Evolutionary conservation across 2,888 invertebrate genomes (phyloP), one percentile per base, ranked within the genome.

Genomic region (Thera obeliscata): DNA sequence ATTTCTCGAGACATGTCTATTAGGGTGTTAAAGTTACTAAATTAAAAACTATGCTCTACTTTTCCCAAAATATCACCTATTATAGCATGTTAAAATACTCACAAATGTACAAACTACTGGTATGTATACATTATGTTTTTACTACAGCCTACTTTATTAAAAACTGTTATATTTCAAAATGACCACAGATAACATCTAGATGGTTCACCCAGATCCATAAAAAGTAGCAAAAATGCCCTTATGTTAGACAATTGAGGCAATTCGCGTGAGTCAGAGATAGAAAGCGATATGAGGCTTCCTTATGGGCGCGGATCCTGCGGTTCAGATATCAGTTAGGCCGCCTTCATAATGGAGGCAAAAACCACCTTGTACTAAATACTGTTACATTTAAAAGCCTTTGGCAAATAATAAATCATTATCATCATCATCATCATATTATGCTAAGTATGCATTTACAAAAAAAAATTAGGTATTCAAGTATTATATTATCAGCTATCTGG

Each of bases 231-330:
- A 68, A 57, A 62, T 67, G 64, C 70, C 74, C 73, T 74, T 70
- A 65, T 64, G 66, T 58, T 56, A 69, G 66, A 69, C 69, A 66
- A 69, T 69, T 63, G 69, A 63, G 66, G 66, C 66, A 61, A 69
- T 69, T 72, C 57, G 64, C 64, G 63, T 75, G 75, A 75, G 71
- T 75, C 75, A 73, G 69, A 74, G 76, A 76, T 76, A 77, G 77
- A 77, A 77, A 77, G 50, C 55, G 77, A 77, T 77, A 76, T 61
- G 54, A 33, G 46, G 68, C 64, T 74, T 75, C 74, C 74, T 74
- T 70, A 75, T 74, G 75, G 67, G 74, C 68, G 70, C 72, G 75
- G 75, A 74, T 74, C 55, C 69, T 56, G 72, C 67, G 66, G 69
- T 66, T 61, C 49, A 67, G 74, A 74, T 74, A 73, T 67, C 52